Base-by-base conservation (phyloP, 2,888 invertebrate species). In the Callosobruchus maculatus region DNA sequence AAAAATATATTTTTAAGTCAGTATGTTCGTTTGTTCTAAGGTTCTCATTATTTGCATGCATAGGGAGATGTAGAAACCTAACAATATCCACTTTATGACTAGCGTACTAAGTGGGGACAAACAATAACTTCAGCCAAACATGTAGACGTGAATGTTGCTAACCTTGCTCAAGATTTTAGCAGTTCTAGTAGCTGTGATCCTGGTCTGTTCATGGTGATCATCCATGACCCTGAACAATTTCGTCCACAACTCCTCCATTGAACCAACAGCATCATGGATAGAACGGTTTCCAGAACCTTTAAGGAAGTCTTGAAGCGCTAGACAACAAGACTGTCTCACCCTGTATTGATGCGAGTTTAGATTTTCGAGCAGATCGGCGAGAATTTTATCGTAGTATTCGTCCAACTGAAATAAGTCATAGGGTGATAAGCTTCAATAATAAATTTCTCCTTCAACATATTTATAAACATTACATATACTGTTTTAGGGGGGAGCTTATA, bases 181-280 rank as follows among this genome's bases (percentile, higher is more conserved):
- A 0, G 95, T 93, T 73, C 91, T 91, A 5, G 90, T 92, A 3
- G 96, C 96, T 0, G 94, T 92, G 75, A 91, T 88, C 71, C 97
- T 87, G 0, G 95, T 95, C 22, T 93, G 94, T 84, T 96, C 97
- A 85, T 98, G 97, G 80, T 97, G 95, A 86, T 98, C 98, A 85
- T 98, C 98, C 93, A 97, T 94, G 0, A 97, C 97, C 21, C 97
- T 89, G 85, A 97, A 95, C 77, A 97, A 87, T 83, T 94, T 93
- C 49, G 89, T 89, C 96, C 97, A 97, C 70, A 96, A 88, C 76
- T 92, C 91, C 0, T 90, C 88, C 86, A 91, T 86, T 0, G 80
- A 82, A 77, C 83, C 81, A 2, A 86, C 80, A 9, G 84, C 86
- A 82, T 86, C 86, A 73, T 87, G 86, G 73, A 87, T 86, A 0